Evolutionary conservation across 2,113 vertebrate genomes (phyloP), one percentile per base, ranked within the genome.

Genomic region (Reinhardtius hippoglossoides): DNA sequence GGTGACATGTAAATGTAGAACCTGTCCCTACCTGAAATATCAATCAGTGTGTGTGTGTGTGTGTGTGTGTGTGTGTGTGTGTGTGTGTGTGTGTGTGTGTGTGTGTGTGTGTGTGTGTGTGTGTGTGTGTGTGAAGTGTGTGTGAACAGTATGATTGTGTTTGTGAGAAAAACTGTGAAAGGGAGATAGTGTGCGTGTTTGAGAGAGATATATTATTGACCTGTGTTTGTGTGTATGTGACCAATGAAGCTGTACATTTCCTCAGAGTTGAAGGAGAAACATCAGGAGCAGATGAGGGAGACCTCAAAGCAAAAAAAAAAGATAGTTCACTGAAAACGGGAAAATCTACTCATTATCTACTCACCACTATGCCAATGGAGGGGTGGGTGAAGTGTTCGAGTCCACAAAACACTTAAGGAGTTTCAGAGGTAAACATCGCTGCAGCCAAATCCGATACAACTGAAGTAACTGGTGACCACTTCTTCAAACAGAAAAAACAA

Each of bases 181-280:
- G 4, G 15, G 16, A 16, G 13, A 16, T 48, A 48, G 46, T 37
- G 58, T 10, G 71, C 57, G 80, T 77, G 44, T 46, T 54, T 35
- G 23, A n/a, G 61, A 64, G 40, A 31, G 26, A 59, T 16, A 59
- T 16, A 59, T 59, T 15, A 18, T 31, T 9, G n/a, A 2, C n/a
- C 6, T 8, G 12, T 40, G 20, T 54, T 20, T 9, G 12, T 54
- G 18, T 52, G 3, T 71, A 27, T 80, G 46, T 62, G 76, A 84
- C 68, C 71, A 66, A 83, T 86, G 83, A 76, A 82, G 82, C 83
- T 81, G 58, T 56, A 15, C 7, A 21, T 40, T 59, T 83, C 68
- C 48, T 63, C 46, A 55, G 74, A 79, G 71, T 63, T 42, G 73
- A 62, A 69, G 74, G 58, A 42, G 74, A 76, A 78, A 72, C 66